Evolutionary conservation across 2,113 vertebrate genomes (phyloP), one percentile per base, ranked within the genome.

Genomic region (Willisornis vidua): DNA sequence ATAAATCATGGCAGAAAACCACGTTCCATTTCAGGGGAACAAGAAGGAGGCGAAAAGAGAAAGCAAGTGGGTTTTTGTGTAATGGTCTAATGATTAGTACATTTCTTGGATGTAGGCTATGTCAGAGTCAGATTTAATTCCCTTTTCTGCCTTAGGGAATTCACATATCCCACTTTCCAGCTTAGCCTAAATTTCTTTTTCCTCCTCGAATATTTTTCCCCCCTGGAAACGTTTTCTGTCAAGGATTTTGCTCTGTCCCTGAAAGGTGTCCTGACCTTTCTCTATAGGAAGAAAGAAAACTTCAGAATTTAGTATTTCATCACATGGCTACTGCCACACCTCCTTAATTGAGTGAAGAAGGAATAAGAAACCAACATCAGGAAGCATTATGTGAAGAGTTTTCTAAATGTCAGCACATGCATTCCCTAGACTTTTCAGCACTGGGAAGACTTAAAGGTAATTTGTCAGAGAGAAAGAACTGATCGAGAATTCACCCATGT

Each of bases 401-500:
- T 92, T 89, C 90, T 97, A 96, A 96, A 96, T 97, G 96, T 97
- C 96, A 97, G 92, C 94, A 90, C 77, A 72, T 90, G 90, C 90
- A 79, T 96, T 96, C 92, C 90, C 90, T 80, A 90, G 94, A 90
- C 89, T 96, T 95, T 87, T 90, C 86, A 87, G 92, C 73, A 85
- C 62, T 90, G 62, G 82, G 65, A 96, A 94, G 92, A 92, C 90
- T 93, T 96, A 92, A 72, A 96, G 96, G 96, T 96, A 97, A 97
- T 97, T 97, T 97, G 96, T 97, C 96, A 96, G 96, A 58, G 90
- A 92, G 84, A 87, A 95, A 85, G 96, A 97, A 96, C 88, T 96
- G 93, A 96, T 97, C 80, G 48, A 97, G 93, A 90, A 97, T 97
- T 97, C 92, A 93, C 88, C 96, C 96, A 97, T 96, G 96, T 96